Evolutionary conservation across 2,113 vertebrate species (phyloP), one percentile per base, ranked within the genome.

Genomic region (Condylura cristata): DNA sequence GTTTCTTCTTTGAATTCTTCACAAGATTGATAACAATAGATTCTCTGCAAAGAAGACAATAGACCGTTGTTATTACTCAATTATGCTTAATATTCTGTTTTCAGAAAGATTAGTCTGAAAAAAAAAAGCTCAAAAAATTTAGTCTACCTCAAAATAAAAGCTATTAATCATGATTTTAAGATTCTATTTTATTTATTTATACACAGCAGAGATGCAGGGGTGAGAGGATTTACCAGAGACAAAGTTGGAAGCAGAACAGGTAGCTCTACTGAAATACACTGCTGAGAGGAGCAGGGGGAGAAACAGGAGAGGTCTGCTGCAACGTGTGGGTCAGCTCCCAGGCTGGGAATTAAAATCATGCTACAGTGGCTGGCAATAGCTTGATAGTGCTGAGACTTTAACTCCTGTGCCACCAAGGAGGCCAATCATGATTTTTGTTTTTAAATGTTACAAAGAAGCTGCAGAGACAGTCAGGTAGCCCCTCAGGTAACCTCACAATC

Each of bases 1-100:
- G 97, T 39, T 86, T 97, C 94, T 99, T 99, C 82, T 98, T 98
- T 63, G 98, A 97, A 84, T 98, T 98, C 92, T 98, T 98, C 61
- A 86, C 94, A 34, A 98, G 85, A 37, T 96, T 97, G 1, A 87
- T 91, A 61, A 98, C 97, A 63, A 97, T 97, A 79, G 96, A 98
- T 98, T 99, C 98, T 97, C 99, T 99, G 98, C 24, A 96, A 95
- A 88, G 65, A 94, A 94, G 7, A 90, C 44, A 74, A 75, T 8
- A 96, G 28, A 96, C 96, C 94, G 61, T 46, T 68, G 30, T 94
- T 72, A 68, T 96, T 94, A 97, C 8, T 95, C 83, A 89, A 83
- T 84, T 92, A 80, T 71, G 65, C 20, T 53, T 65, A 96, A 81
- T 74, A 92, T 86, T 88, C 86, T 94, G 68, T 14, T 92, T 63